Base-by-base conservation (phyloP, 1,140 invertebrate species). In the Centruroides vittatus region DNA sequence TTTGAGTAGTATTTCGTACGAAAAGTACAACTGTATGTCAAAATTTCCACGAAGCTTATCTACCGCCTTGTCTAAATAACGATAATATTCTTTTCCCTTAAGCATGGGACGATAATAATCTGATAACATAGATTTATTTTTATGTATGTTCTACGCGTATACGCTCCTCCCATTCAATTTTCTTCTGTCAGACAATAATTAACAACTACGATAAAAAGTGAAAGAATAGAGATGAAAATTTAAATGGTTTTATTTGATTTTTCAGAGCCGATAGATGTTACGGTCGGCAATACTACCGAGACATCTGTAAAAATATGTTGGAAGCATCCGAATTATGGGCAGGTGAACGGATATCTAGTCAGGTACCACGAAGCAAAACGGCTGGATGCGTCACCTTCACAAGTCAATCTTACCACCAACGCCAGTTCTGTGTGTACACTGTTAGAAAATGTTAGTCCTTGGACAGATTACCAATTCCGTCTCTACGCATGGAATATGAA, bases 391-490 rank as follows among this genome's bases (percentile, higher is more conserved):
- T 46, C 58, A 23, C 59, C 57, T 10, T 57, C 63, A 6, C 55
- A 59, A 12, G 10, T 55, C 1, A 65, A 67, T 55, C 48, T 63
- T 10, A 65, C 63, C 13, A 53, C 57, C 5, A 57, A 61, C 41
- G 59, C 58, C 23, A 48, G 48, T n/a, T 59, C 59, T 4, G 56
- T 57, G 12, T 65, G 66, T 36, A 55, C 58, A 3, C 54, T 46
- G 0, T 53, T 65, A 2, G 52, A 55, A 3, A 57, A 59, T 23
- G 48, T 67, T 0, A 61, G 61, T 11, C 63, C 63, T 10, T 65
- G 66, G 63, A 67, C 63, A 13, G 66, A 65, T 23, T 67, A 67
- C 47, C 61, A 67, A 49, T 67, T 51, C 51, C 47, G 61, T 6
- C 55, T 67, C 0, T 66, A 66, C 47, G 66, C 58, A 48, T 67